These are phyloP conservation scores for Polyodon spathula DNA, from an alignment of 2,113 vertebrate genomes.

Conservation along the genomic window DNA sequence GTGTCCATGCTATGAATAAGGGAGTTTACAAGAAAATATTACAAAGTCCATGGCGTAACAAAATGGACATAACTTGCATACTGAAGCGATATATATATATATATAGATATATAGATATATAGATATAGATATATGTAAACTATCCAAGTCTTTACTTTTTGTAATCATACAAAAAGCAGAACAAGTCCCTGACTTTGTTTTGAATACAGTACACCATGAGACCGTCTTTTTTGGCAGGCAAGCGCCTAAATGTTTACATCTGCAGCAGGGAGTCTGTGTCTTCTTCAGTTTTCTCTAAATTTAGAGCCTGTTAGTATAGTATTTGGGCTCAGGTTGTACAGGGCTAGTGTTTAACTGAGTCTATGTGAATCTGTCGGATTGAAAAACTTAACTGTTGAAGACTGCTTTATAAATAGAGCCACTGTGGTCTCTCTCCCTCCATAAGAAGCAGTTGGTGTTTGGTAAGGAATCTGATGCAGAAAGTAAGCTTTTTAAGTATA, in stretches of 20 bases:
- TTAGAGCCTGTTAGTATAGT: conserved; percentile 1
- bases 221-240: neutral
- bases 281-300: neutral
- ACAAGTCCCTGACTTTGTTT: too few species aligned
- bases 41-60: too few species aligned
- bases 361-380: conserved; percentile 2
- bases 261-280: neutral
- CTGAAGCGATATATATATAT: too few species aligned
- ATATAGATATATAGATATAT: too few species aligned
- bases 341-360: neutral
- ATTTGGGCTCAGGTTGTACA: neutral
- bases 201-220: neutral
- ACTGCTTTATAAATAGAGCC: conserved; percentile 13
- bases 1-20: too few species aligned
- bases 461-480: neutral
- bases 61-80: too few species aligned
- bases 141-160: too few species aligned
- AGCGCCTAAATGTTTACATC: neutral
- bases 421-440: conserved; percentile 5
- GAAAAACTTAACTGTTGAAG: conserved; percentile 14
- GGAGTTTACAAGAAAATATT: too few species aligned
- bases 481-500: conserved; percentile 1
- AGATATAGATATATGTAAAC: too few species aligned
- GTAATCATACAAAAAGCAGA: too few species aligned
- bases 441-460: neutral